These are phyloP conservation scores for Australoheros facetus DNA, from an alignment of 2,797 vertebrate species.

Conservation along the genomic window DNA sequence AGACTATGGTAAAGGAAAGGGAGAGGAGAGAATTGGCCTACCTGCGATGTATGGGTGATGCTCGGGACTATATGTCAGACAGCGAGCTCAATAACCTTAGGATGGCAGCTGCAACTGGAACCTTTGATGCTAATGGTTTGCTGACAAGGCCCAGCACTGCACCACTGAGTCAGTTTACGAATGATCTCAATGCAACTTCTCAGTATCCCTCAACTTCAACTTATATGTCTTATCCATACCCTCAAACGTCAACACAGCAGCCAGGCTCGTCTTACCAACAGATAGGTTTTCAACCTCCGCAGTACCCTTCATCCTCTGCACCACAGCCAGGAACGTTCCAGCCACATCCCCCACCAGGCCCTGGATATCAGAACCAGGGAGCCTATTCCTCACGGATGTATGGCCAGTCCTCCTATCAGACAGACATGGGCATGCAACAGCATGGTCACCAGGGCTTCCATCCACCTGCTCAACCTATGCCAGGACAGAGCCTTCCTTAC, in stretches of 20 bases:
- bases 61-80: slow-evolving; percentile 95
- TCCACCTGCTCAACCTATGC: slow-evolving; percentile 84
- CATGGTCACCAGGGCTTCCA: slow-evolving; percentile 86
- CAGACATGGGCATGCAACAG: slow-evolving; percentile 86
- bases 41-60: slow-evolving; percentile 89
- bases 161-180: slow-evolving; percentile 86
- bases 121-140: slow-evolving; percentile 83
- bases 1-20: slow-evolving; percentile 93
- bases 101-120: slow-evolving; percentile 77
- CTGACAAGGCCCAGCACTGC: slow-evolving; percentile 83
- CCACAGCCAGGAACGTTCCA: slow-evolving; percentile 91
- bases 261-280: slow-evolving; percentile 85
- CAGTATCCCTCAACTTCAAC: slow-evolving; percentile 85
- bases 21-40: slow-evolving; percentile 91
- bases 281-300: slow-evolving; percentile 85
- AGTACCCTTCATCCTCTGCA: slow-evolving; percentile 83
- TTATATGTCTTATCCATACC: slow-evolving; percentile 87
- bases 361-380: slow-evolving; percentile 86
- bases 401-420: slow-evolving; percentile 82
- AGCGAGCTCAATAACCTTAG: slow-evolving; percentile 96
- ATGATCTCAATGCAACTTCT: slow-evolving; percentile 79
- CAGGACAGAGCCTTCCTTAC: slow-evolving; percentile 85
- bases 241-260: slow-evolving; percentile 82
- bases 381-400: slow-evolving; percentile 86
- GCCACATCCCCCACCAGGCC: slow-evolving; percentile 84